Evolutionary conservation across 2,113 vertebrate genomes (phyloP).

Genomic region (Cyanoderma ruficeps): DNA sequence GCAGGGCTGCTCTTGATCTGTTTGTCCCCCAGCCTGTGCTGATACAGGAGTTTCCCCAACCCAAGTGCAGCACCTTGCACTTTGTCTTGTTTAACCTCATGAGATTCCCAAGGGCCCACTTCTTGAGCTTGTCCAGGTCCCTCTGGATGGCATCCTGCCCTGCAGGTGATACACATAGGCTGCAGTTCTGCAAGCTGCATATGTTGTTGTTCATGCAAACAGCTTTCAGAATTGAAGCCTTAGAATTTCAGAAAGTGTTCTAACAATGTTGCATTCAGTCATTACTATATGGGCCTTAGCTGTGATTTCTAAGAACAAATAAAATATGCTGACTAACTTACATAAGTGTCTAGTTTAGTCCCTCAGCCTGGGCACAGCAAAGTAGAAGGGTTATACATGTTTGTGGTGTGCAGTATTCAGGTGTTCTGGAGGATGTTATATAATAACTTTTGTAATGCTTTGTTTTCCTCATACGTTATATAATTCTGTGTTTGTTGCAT

Average conservation of each 20-base stretch:
- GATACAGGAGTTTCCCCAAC: background rate
- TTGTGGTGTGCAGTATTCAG: background rate
- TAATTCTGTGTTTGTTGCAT: slow-evolving; percentile 1
- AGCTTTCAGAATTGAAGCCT: background rate
- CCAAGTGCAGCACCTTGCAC: background rate
- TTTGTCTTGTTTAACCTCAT: background rate
- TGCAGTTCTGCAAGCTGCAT: background rate
- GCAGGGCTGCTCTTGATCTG: background rate
- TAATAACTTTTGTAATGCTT: background rate
- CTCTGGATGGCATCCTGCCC: background rate
- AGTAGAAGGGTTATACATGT: background rate
- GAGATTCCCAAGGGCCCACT: background rate
- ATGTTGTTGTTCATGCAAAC: background rate
- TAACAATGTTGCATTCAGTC: background rate
- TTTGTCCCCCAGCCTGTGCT: background rate
- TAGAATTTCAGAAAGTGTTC: background rate
- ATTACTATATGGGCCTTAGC: background rate
- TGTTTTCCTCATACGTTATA: background rate
- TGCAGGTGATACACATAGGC: fast-evolving
- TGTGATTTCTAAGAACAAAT: background rate
- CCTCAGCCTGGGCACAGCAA: background rate
- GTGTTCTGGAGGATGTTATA: background rate
- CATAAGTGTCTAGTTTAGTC: background rate
- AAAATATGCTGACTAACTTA: background rate
- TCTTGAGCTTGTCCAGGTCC: background rate